Evolutionary conservation across 2,888 invertebrate genomes (phyloP), one percentile per base, ranked within the genome.

Genomic region (Troides helena): DNA sequence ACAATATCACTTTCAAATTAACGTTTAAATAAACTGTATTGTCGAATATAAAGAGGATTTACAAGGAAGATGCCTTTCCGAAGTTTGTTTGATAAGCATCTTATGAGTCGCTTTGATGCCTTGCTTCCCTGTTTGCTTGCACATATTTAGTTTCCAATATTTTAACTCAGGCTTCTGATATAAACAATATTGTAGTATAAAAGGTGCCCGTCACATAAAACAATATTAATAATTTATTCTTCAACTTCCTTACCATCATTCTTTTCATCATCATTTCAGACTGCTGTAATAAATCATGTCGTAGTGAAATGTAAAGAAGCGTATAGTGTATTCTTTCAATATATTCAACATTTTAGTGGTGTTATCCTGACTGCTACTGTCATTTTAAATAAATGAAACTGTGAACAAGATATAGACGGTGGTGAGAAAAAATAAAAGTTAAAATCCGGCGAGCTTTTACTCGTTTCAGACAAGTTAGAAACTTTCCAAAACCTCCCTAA

Each of bases 391-490:
- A 17, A 14, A 14, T 12, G 12, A 46, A 46, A 4, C 2, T 53
- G 53, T 53, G 53, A n/a, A 53, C 18, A 53, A 18, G n/a, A 7
- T 53, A 6, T 7, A 53, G 53, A 53, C 2, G 18, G n/a, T 53
- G 5, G 14, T 18, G n/a, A n/a, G 53, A n/a, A n/a, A 30, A 30
- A 30, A 62, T 56, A 61, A 39, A 67, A 67, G 39, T 36, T 56
- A 18, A 67, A 67, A 36, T 67, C 61, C 36, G n/a, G 59, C 43
- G 43, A 67, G 61, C 61, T 67, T 62, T 56, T 23, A 36, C 23
- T 23, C 30, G 36, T 67, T 67, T 56, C 56, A 67, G 53, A 61
- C 61, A 62, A 61, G 67, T 61, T 50, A 60, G 53, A 30, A 66
- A 60, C 66, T 66, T 53, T 25, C 46, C 17, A 12, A 61, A 56